A percentile compares a stretch with the other conserved stretches of the same genome.
phyloP scores from a whole-genome alignment of 2,888 invertebrate species.

The Phengaris arion region DNA sequence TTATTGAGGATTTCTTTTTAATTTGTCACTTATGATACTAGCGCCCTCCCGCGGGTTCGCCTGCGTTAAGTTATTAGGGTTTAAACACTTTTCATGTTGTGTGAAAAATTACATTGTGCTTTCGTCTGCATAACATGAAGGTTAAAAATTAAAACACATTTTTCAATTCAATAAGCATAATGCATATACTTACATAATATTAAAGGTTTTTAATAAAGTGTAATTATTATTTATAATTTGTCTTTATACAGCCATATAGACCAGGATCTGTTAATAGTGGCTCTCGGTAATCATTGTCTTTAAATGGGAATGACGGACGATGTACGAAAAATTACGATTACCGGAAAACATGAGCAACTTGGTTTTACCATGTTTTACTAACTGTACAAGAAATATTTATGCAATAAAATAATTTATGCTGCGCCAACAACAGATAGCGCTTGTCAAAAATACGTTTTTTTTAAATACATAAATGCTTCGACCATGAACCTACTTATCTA shows the following conservation, averaged over 20 bases:
- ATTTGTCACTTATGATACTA: conserved; percentile 21
- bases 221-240: too few species aligned
- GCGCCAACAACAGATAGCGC: conserved; percentile 7
- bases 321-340: too few species aligned
- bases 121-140: conserved; percentile 20
- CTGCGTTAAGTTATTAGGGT: conserved; percentile 11
- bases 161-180: not conserved
- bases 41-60: conserved; percentile 4
- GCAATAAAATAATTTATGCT: conserved; percentile 32
- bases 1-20: conserved; percentile 18
- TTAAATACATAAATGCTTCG: too few species aligned
- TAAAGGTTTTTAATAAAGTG: too few species aligned
- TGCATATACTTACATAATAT: not conserved
- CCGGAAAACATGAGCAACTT: too few species aligned
- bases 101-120: conserved; percentile 31
- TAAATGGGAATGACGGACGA: too few species aligned
- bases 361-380: too few species aligned
- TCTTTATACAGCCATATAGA: too few species aligned
- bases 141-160: conserved; percentile 34
- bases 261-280: too few species aligned
- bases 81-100: conserved; percentile 24
- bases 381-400: not conserved
- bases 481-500: too few species aligned
- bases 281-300: too few species aligned
- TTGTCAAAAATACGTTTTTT: not conserved